Evolutionary conservation across 2,888 invertebrate species (phyloP), one percentile per base, ranked within the genome.

Genomic region (Bellardia pandia): DNA sequence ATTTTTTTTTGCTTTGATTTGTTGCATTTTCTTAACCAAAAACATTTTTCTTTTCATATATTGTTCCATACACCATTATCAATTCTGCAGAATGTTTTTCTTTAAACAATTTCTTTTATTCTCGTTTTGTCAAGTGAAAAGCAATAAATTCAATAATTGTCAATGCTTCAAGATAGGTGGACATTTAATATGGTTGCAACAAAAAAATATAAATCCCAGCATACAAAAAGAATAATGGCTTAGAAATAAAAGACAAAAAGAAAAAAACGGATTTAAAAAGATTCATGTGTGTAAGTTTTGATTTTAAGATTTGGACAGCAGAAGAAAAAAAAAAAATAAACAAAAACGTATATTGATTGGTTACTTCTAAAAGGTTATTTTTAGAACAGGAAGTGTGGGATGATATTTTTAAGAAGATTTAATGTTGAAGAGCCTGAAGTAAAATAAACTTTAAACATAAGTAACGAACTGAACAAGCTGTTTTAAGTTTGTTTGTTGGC

Each of bases 111-210:
- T 33, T 23, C 16, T 42, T 62, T 48, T 48, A 23, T 58, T 6
- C 11, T 16, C 30, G 56, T 77, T 45, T 78, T 60, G n/a, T 66
- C 56, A 72, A 14, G 23, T 64, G 16, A 51, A 68, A 82, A 69
- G 69, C 69, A 62, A 76, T 82, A 82, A 82, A 75, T 82, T 76
- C 69, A 82, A 69, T 75, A 76, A 82, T 76, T 82, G 76, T 76
- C 76, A 76, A 71, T 76, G 53, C 68, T 66, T 62, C 76, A 60
- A 62, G 51, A 42, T 60, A 53, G 69, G 82, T 76, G 69, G 75
- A 80, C 72, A 74, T 80, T 53, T 74, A 64, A 80, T 74, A 74
- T 64, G 64, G 16, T 40, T 56, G 40, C 14, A 42, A n/a, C 42
- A 77, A 7, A 53, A 48, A 33, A 51, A 75, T 16, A 62, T 1